A percentile compares a stretch with the other conserved stretches of the same genome.
phyloP scores from a whole-genome alignment of 2,113 vertebrate species.

The Mirounga angustirostris region DNA sequence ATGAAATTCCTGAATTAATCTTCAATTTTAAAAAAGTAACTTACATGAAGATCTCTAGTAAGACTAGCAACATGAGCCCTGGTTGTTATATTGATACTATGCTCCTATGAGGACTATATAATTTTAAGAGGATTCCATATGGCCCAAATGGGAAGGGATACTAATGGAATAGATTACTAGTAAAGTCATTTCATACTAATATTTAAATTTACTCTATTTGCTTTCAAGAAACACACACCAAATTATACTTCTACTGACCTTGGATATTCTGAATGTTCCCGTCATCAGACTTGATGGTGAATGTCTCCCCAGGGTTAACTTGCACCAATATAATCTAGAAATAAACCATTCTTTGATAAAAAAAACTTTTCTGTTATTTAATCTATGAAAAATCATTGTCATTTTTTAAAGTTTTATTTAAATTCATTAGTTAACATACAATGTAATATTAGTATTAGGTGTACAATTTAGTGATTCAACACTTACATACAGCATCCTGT shows the following conservation, averaged over 20 bases:
- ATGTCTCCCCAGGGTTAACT: slow-evolving; percentile 92
- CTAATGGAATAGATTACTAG: neutral
- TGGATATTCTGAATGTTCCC: slow-evolving; percentile 91
- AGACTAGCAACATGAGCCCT: neutral
- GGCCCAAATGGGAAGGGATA: neutral
- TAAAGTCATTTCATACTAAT: neutral
- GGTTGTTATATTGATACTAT: neutral
- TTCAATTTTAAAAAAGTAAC: neutral
- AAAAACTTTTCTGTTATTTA: neutral
- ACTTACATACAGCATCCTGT: neutral
- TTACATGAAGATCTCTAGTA: neutral
- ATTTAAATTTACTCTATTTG: neutral
- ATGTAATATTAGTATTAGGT: neutral
- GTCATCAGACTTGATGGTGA: slow-evolving; percentile 92
- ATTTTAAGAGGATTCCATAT: slow-evolving; percentile 20
- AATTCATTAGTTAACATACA: neutral
- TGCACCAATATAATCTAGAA: slow-evolving; percentile 91
- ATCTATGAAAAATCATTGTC: slow-evolving; percentile 4
- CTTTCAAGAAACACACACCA: neutral
- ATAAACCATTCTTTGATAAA: slow-evolving; percentile 60
- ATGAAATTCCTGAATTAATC: slow-evolving; percentile 1
- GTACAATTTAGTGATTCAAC: neutral
- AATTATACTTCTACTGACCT: slow-evolving; percentile 84
- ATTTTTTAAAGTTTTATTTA: neutral
- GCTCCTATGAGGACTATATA: neutral